Conservation (phyloP, 2,797 vertebrate species). For the Cephalopachus bancanus region DNA sequence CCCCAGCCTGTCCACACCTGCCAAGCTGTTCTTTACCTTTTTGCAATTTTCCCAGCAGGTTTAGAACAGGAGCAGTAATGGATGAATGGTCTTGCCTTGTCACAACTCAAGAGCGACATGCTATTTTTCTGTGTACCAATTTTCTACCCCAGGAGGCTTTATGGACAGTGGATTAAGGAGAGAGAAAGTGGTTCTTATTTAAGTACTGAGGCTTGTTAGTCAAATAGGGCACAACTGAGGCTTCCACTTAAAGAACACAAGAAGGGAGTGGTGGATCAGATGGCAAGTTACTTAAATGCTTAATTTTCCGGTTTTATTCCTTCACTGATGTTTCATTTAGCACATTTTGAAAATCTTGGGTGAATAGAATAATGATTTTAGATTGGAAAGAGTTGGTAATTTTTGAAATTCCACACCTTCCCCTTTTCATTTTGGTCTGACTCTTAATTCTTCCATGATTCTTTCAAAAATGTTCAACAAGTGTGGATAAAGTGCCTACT, state of each 20-base stretch:
- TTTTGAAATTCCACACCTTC: slow-evolving; percentile 7
- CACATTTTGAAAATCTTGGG: slow-evolving; percentile 49
- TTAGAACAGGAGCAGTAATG: slow-evolving; percentile 67
- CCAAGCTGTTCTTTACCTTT: slow-evolving; percentile 67
- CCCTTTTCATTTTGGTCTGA: background rate
- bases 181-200: slow-evolving; percentile 71
- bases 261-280: slow-evolving; percentile 52
- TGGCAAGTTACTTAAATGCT: slow-evolving; percentile 65
- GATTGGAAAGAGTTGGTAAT: background rate
- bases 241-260: slow-evolving; percentile 52
- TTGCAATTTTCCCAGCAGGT: slow-evolving; percentile 79
- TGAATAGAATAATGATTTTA: background rate
- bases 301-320: slow-evolving; percentile 71
- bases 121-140: slow-evolving; percentile 71
- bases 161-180: slow-evolving; percentile 73
- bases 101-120: slow-evolving; percentile 69
- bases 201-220: slow-evolving; percentile 71
- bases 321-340: slow-evolving; percentile 60
- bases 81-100: slow-evolving; percentile 73
- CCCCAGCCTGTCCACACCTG: slow-evolving; percentile 64
- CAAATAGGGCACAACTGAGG: slow-evolving; percentile 66
- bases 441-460: background rate
- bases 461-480: background rate
- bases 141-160: slow-evolving; percentile 76
- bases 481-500: background rate